Evolutionary conservation across 2,113 vertebrate species (phyloP).

Genomic region (Alectura lathami): DNA sequence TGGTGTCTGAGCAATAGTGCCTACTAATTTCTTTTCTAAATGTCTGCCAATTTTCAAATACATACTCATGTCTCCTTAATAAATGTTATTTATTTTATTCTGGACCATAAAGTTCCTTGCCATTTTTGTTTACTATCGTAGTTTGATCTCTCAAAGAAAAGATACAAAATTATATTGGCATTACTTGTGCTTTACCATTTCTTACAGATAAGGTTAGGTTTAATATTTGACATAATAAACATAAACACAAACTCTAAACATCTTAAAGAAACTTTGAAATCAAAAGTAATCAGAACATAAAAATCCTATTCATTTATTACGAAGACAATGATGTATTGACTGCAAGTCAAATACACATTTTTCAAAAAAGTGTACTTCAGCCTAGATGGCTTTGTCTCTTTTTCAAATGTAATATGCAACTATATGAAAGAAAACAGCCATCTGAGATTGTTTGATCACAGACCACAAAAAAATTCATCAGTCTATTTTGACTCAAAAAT

Average conservation of each 20-base stretch:
- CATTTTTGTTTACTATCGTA: background rate
- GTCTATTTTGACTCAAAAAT: slow-evolving; percentile 42
- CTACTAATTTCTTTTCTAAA: slow-evolving; percentile 24
- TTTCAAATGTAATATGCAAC: slow-evolving; percentile 29
- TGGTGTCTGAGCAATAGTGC: background rate
- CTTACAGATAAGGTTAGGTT: background rate
- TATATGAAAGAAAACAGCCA: background rate
- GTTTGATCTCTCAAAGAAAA: background rate
- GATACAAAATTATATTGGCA: background rate
- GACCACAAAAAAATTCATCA: slow-evolving; percentile 11
- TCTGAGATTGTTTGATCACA: background rate
- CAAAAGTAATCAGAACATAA: background rate
- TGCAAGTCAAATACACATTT: background rate
- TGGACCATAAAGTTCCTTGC: background rate
- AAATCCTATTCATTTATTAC: background rate
- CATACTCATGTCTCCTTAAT: background rate
- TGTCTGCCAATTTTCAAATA: slow-evolving; percentile 1
- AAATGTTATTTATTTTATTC: slow-evolving; percentile 8
- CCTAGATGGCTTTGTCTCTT: background rate
- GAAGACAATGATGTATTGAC: background rate
- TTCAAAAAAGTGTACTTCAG: slow-evolving; percentile 29
- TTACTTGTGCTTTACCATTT: background rate
- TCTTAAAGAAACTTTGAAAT: background rate
- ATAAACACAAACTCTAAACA: background rate
- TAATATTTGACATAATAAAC: background rate